phyloP scores from a whole-genome alignment of 2,797 vertebrate genomes.

The Picus viridis region DNA sequence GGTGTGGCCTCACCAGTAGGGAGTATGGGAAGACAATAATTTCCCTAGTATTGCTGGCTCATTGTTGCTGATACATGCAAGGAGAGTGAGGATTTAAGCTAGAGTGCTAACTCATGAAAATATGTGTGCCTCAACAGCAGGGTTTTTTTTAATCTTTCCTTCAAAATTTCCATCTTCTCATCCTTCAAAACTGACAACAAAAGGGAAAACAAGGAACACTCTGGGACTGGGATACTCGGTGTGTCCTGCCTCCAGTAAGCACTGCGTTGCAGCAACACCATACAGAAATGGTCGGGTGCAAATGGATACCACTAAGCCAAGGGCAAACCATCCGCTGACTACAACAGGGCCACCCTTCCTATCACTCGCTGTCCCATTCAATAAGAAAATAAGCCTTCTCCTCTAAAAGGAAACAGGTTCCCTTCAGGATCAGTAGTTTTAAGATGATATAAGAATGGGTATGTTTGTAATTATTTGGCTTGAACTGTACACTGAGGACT shows the following conservation, averaged over 20 bases:
- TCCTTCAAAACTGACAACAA: neutral
- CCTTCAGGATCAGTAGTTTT: conserved; percentile 20
- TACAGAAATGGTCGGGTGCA: neutral
- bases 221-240: neutral
- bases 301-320: neutral
- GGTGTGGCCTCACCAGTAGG: too few species aligned
- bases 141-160: neutral
- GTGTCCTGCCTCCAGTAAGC: neutral
- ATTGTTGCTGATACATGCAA: too few species aligned
- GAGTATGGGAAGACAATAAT: too few species aligned
- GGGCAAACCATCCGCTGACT: neutral
- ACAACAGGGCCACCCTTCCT: neutral
- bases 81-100: neutral
- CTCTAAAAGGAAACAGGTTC: neutral
- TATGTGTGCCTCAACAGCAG: fast-evolving
- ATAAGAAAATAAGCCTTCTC: neutral
- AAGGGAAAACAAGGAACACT: neutral
- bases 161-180: neutral
- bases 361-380: neutral
- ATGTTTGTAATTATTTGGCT: conserved; percentile 44
- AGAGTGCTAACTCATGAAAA: neutral
- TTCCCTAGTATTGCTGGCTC: too few species aligned
- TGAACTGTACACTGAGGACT: conserved; percentile 43
- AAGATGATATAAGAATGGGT: conserved; percentile 18
- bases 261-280: fast-evolving